Evolutionary conservation across 2,888 invertebrate genomes (phyloP).

Genomic region (Drosophila recens): DNA sequence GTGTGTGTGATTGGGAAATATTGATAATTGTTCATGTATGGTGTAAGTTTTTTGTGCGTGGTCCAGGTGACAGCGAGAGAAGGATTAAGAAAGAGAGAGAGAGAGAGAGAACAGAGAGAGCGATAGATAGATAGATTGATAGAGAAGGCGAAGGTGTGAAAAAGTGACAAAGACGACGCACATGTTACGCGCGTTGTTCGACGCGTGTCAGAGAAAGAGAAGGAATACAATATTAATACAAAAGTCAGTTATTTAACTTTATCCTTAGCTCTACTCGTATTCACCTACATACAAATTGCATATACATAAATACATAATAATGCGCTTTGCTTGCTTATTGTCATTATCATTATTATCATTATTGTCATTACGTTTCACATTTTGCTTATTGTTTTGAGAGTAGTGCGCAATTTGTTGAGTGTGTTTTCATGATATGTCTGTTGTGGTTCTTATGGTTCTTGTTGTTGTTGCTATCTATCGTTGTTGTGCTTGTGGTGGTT

Average conservation of each 20-base stretch:
- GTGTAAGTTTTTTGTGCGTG: constrained; percentile 18
- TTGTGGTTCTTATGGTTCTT: constrained; percentile 32
- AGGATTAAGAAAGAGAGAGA: constrained; percentile 6
- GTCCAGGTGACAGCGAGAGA: constrained; percentile 19
- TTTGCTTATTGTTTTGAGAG: constrained; percentile 33
- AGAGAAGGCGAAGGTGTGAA: constrained; percentile 19
- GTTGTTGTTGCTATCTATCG: constrained; percentile 29
- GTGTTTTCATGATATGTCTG: constrained; percentile 49
- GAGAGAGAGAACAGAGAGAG: constrained; percentile 4
- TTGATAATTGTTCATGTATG: constrained; percentile 20
- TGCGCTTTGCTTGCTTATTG: constrained; percentile 48
- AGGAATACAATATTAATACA: constrained; percentile 68
- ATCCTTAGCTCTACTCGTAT: constrained; percentile 52
- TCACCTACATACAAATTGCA: constrained; percentile 42
- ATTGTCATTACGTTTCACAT: constrained; percentile 32
- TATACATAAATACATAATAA: constrained; percentile 63
- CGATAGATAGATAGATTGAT: constrained; percentile 12
- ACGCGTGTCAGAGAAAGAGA: constrained; percentile 69
- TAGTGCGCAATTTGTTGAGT: constrained; percentile 51
- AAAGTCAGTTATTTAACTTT: constrained; percentile 47
- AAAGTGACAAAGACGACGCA: constrained; percentile 54
- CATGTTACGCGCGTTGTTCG: constrained; percentile 59
- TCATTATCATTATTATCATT: constrained; percentile 25
- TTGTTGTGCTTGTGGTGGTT: constrained; percentile 27
- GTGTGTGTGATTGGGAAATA: constrained; percentile 14